Evolutionary conservation across 1,140 invertebrate species (phyloP).

Genomic region (Streblospio benedicti): DNA sequence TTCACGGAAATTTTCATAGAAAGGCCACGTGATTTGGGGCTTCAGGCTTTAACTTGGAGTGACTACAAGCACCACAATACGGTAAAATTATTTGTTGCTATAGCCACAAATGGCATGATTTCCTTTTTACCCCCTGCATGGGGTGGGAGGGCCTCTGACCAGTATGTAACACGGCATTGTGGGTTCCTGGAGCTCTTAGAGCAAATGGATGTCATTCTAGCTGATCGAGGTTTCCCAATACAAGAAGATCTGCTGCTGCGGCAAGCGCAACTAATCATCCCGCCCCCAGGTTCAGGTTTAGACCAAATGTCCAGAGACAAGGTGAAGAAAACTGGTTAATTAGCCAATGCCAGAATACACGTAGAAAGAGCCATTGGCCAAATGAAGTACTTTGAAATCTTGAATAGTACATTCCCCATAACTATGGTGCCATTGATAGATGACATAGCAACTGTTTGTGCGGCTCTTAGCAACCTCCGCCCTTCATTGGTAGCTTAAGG

Average conservation of each 20-base stretch:
- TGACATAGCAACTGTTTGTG: too few species aligned
- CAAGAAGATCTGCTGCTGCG: neutral
- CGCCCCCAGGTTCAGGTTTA: neutral
- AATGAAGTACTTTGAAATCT: neutral
- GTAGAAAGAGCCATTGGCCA: neutral
- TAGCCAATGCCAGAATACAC: neutral
- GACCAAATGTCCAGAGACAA: neutral
- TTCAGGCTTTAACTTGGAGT: too few species aligned
- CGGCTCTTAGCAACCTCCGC: too few species aligned
- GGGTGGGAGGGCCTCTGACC: slow-evolving; percentile 41
- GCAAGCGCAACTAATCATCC: neutral
- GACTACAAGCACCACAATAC: slow-evolving; percentile 10
- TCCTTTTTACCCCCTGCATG: slow-evolving; percentile 17
- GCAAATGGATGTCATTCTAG: slow-evolving; percentile 40
- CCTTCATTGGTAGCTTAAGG: too few species aligned
- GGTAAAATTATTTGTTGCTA: neutral
- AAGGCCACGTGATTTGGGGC: too few species aligned
- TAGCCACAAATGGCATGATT: neutral
- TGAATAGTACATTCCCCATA: neutral
- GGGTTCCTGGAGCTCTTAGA: slow-evolving; percentile 42
- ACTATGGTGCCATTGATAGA: too few species aligned
- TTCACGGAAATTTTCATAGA: too few species aligned
- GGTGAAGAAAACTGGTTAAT: neutral
- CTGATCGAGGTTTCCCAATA: slow-evolving; percentile 43
- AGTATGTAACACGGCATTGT: slow-evolving; percentile 36